Evolutionary conservation across 2,113 vertebrate species (phyloP), one percentile per base, ranked within the genome.

Genomic region (Spea bombifrons): DNA sequence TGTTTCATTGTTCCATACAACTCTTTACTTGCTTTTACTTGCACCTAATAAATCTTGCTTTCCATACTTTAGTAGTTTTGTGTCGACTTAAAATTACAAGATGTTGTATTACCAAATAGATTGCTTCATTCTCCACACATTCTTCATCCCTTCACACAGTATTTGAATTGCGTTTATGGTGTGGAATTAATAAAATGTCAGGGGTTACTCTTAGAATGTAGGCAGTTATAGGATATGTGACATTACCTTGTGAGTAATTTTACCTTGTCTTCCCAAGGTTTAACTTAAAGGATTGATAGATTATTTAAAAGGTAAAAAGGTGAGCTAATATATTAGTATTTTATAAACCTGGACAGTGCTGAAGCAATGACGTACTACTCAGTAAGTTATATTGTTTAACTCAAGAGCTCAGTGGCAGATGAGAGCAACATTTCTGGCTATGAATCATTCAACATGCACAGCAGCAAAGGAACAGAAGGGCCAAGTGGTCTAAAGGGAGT

Each of bases 301-400:
- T 71, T 66, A 61, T 66, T 66, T 55, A 72, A 68, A 57, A 61
- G 59, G 52, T 8, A 74, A 74, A 68, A 59, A 52, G 71, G 64
- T 73, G 64, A 46, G 8, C 74, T 80, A 71, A 80, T 80, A 68
- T 74, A 80, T 80, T 61, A 80, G 45, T 61, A 57, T 74, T 80
- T 80, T 59, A 80, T 74, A 80, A 73, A 68, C 71, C 64, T 74
- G 8, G 47, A 72, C 3, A 16, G 47, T 13, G 52, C 71, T 74
- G 65, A 59, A 68, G 71, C 49, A 80, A 80, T 80, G 67, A 80
- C 71, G 71, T 74, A 80, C 52, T 80, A 80, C 55, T 74, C 64
- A 68, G 64, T 80, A 74, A 67, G 78, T 80, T 80, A 74, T 80
- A 68, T 66, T 74, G 78, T 74, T 80, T 80, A 66, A n/a, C 71